Conservation (phyloP, 2,888 invertebrate species). For the Nomada lathburiana region DNA sequence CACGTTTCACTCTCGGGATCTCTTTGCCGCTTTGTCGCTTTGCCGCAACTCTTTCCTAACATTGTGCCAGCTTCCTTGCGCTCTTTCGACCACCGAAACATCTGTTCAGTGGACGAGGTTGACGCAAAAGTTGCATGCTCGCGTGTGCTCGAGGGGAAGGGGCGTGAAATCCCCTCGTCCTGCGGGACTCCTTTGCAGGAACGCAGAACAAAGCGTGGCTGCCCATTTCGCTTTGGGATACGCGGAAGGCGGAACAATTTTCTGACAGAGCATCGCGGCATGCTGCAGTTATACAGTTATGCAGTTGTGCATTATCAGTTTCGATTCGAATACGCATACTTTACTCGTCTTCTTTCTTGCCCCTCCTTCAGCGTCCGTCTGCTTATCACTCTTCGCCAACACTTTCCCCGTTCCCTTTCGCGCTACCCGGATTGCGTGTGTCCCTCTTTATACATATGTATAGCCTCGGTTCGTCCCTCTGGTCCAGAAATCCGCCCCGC, state of each 20-base stretch:
- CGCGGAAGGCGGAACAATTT: too few species aligned
- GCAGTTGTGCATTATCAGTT: too few species aligned
- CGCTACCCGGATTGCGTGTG: not conserved
- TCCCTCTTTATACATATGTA: not conserved
- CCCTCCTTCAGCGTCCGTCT: not conserved
- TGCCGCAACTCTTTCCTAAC: conserved; percentile 10
- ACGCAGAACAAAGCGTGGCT: too few species aligned
- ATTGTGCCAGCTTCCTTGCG: conserved; percentile 7
- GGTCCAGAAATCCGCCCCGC: conserved; percentile 18
- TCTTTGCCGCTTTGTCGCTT: conserved; percentile 26
- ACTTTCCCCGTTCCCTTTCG: not conserved
- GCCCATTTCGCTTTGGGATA: too few species aligned
- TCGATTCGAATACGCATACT: too few species aligned
- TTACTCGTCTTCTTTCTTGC: not conserved
- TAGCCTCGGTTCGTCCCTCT: too few species aligned
- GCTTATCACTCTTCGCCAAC: not conserved
- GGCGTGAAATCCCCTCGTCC: not conserved
- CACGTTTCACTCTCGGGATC: conserved; percentile 55
- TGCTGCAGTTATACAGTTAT: too few species aligned
- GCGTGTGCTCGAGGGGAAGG: not conserved
- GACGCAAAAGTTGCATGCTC: not conserved
- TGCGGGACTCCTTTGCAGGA: too few species aligned
- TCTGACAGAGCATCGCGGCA: too few species aligned
- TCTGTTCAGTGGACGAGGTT: not conserved
- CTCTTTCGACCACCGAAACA: conserved; percentile 21